A percentile compares a stretch with the other conserved stretches of the same genome.
phyloP scores from a whole-genome alignment of 2,113 vertebrate species.

The Salvelinus sp. region DNA sequence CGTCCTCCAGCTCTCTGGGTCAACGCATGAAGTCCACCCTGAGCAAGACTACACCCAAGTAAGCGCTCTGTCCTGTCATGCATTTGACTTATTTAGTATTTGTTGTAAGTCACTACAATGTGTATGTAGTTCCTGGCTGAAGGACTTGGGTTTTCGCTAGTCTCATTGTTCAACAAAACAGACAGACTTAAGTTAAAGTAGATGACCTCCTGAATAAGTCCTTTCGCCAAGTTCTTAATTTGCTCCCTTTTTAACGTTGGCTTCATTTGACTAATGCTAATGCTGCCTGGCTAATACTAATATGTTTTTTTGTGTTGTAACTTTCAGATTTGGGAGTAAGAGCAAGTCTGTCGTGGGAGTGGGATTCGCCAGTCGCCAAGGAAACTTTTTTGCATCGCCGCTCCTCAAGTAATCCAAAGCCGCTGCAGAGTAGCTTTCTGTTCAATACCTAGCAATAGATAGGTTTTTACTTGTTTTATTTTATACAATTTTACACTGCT shows the following conservation, averaged over 20 bases:
- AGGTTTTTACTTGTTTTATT: constrained; percentile 14
- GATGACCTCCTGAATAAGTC: constrained; percentile 2
- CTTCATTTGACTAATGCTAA: constrained; percentile 4
- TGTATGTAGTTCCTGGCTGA: neutral
- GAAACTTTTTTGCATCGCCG: constrained; percentile 92
- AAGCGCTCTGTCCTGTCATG: constrained; percentile 34
- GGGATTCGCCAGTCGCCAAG: constrained; percentile 65
- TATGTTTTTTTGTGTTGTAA: constrained; percentile 13
- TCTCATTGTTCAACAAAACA: constrained; percentile 5
- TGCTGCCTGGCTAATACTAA: neutral
- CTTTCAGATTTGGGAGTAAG: constrained; percentile 88
- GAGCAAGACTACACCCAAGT: constrained; percentile 82
- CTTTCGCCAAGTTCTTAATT: neutral
- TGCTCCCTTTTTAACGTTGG: neutral
- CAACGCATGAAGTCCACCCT: constrained; percentile 85
- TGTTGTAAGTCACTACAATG: neutral
- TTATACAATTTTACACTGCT: neutral
- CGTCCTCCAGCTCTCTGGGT: constrained; percentile 90
- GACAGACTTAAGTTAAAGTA: neutral
- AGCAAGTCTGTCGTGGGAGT: constrained; percentile 79
- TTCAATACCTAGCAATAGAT: constrained; percentile 17
- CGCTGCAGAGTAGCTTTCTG: neutral
- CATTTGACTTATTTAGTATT: neutral
- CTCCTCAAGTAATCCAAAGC: constrained; percentile 79
- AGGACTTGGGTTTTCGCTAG: neutral